Conservation (phyloP, 30 jellyfish, hydroid and myxozoan species). For the Phacellophora camtschatica region DNA sequence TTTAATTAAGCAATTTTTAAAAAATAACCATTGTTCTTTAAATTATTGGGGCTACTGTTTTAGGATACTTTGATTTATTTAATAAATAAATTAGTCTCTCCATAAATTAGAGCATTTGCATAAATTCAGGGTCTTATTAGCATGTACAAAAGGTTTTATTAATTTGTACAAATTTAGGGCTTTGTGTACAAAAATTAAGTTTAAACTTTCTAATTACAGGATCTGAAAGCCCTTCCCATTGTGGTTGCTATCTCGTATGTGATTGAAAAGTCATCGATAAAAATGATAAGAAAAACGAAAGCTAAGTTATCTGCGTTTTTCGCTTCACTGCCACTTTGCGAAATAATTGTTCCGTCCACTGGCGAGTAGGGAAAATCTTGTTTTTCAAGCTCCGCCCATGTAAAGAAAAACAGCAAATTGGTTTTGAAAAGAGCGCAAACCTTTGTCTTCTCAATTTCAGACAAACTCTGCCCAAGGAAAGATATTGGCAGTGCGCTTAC, state of each 20-base stretch:
- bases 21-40: too few species aligned
- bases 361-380: slow-evolving; percentile 25
- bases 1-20: too few species aligned
- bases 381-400: slow-evolving; percentile 73
- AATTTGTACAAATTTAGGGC: too few species aligned
- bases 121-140: too few species aligned
- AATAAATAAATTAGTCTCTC: too few species aligned
- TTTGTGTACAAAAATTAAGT: too few species aligned
- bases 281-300: slow-evolving; percentile 40
- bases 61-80: too few species aligned
- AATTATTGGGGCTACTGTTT: too few species aligned
- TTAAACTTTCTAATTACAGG: slow-evolving; percentile 29
- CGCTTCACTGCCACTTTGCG: slow-evolving; percentile 72
- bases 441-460: slow-evolving; percentile 14
- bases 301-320: slow-evolving; percentile 43
- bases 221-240: slow-evolving; percentile 53
- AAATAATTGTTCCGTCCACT: slow-evolving; percentile 23
- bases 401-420: slow-evolving; percentile 51
- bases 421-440: slow-evolving; percentile 21
- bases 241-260: slow-evolving; percentile 48
- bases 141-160: too few species aligned
- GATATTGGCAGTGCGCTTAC: not conserved
- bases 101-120: too few species aligned
- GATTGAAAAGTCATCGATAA: slow-evolving; percentile 52
- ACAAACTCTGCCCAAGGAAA: not conserved